Conservation (phyloP, 1,140 invertebrate genomes). For the Pantala flavescens region DNA sequence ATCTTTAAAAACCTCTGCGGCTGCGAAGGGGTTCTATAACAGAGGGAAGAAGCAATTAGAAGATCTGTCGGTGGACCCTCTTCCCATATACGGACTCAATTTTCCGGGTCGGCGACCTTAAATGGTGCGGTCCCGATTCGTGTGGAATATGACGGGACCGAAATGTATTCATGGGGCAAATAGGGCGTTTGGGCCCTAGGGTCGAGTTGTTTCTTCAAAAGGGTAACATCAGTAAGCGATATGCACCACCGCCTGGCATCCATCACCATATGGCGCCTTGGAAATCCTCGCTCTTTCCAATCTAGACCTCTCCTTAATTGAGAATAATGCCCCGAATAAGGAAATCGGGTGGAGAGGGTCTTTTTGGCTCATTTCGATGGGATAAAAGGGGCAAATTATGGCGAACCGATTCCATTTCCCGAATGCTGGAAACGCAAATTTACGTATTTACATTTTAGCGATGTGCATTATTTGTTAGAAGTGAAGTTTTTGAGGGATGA, state of each 20-base stretch:
- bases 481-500: too few relatives aligned
- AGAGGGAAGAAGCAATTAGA: neutral
- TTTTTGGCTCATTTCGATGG: neutral
- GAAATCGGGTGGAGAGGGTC: too few relatives aligned
- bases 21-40: neutral
- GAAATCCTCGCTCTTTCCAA: neutral
- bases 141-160: neutral
- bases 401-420: neutral
- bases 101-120: neutral
- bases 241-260: neutral
- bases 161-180: neutral
- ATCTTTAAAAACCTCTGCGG: neutral
- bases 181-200: neutral
- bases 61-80: neutral
- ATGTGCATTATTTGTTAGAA: too few relatives aligned
- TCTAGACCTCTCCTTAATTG: neutral
- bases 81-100: neutral
- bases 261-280: neutral
- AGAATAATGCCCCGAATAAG: neutral
- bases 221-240: neutral
- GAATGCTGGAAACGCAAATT: neutral
- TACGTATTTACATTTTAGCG: too few relatives aligned
- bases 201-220: neutral
- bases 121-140: neutral
- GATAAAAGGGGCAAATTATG: neutral